Evolutionary conservation across 2,888 invertebrate genomes (phyloP).

Genomic region (Operophtera brumata): DNA sequence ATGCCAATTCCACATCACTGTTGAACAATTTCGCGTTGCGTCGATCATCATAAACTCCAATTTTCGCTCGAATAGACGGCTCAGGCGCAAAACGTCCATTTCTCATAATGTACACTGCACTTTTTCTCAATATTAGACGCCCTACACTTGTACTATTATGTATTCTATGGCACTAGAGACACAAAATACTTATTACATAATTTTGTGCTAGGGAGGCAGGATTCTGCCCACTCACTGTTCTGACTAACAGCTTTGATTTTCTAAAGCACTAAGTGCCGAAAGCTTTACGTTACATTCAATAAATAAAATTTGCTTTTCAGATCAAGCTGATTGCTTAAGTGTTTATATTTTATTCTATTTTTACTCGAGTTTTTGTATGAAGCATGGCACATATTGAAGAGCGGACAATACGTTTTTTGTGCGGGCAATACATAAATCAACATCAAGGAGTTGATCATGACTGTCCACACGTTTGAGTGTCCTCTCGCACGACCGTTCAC

Average conservation of each 20-base stretch:
- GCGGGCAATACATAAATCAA: conserved; percentile 45
- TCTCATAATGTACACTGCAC: too few species aligned
- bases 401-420: conserved; percentile 47
- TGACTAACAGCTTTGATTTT: conserved; percentile 20
- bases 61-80: conserved; percentile 23
- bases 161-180: too few species aligned
- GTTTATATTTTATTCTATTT: conserved; percentile 21
- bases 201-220: too few species aligned
- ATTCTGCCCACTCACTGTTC: conserved; percentile 18
- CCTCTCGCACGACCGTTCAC: conserved; percentile 72
- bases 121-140: too few species aligned
- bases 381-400: conserved; percentile 17
- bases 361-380: conserved; percentile 9
- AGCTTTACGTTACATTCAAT: conserved; percentile 20
- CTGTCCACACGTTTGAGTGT: conserved; percentile 59
- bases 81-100: too few species aligned
- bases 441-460: conserved; percentile 44
- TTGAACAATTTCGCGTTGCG: not conserved
- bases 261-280: too few species aligned
- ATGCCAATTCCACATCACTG: not conserved
- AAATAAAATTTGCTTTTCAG: conserved; percentile 11
- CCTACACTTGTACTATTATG: too few species aligned
- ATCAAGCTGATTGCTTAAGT: conserved; percentile 27
- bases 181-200: too few species aligned
- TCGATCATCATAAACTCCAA: not conserved